Conservation (phyloP, 1,140 invertebrate species). For the Metopolophium dirhodum region DNA sequence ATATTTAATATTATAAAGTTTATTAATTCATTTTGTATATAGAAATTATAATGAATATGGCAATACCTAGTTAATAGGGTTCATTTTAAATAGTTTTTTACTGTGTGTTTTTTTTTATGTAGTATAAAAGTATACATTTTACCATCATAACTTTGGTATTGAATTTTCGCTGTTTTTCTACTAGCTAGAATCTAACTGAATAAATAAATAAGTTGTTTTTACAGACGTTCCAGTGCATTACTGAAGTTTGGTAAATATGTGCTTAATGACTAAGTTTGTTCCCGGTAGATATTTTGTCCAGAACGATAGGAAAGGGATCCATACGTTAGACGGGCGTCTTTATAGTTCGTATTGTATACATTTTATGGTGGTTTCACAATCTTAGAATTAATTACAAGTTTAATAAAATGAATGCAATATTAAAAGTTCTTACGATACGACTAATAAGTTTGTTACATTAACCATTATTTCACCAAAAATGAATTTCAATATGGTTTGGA, state of each 20-base stretch:
- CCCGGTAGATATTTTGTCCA: not conserved
- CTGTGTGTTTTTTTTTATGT: not conserved
- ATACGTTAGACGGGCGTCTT: not conserved
- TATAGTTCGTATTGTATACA: not conserved
- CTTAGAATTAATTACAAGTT: not conserved
- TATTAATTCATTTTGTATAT: not conserved
- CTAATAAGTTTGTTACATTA: not conserved
- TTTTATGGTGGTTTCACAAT: not conserved
- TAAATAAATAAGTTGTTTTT: not conserved
- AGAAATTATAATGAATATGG: not conserved
- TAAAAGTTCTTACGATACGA: not conserved
- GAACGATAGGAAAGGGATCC: not conserved
- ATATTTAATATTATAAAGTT: not conserved
- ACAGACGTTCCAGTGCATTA: not conserved
- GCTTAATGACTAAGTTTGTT: not conserved
- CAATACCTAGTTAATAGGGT: not conserved
- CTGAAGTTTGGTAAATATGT: not conserved
- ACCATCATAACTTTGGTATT: not conserved
- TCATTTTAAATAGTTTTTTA: not conserved
- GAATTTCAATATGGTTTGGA: not conserved
- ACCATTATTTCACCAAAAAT: not conserved
- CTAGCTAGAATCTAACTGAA: not conserved
- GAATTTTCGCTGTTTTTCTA: not conserved
- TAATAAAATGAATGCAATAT: not conserved
- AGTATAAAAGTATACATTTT: not conserved